Evolutionary conservation across 2,888 invertebrate genomes (phyloP), one percentile per base, ranked within the genome.

Genomic region (Lamellibrachia columna): DNA sequence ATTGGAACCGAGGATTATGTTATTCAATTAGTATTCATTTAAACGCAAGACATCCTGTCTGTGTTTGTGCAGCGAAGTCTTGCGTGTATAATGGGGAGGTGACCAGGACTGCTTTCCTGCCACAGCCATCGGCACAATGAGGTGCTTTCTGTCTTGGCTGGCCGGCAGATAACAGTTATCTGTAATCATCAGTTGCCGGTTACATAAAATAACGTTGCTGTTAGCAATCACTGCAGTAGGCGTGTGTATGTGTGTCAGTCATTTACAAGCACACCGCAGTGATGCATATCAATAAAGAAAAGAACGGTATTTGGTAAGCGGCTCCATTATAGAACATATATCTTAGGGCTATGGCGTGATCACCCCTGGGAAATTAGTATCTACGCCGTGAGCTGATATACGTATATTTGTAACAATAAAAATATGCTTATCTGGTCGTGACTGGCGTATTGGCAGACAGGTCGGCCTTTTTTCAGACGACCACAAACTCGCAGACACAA

Each of bases 341-440:
- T 6, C 22, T 75, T 6, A 15, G 75, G 75, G 75, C 75, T n/a
- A n/a, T 15, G 75, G 22, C 22, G 75, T n/a, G 75, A n/a, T 15
- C 75, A 75, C 75, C 75, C 75, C 75, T 75, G 75, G 75, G 75
- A 75, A 75, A 75, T 75, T 22, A 75, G 75, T 75, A 22, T 75
- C 75, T 75, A 75, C n/a, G 7, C 22, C 1, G 75, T 75, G 15
- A 75, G n/a, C 22, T 75, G 75, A 75, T 75, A 22, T 75, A 15
- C 75, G 75, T 75, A 75, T 75, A 75, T 75, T 75, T 75, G 75
- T 75, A 75, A 75, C 75, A 75, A 75, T 75, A 75, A 75, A 58
- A 75, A 75, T 75, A 75, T 75, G 75, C 75, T 75, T 1, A 75
- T 75, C 75, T 75, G 75, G 22, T n/a, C 15, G 15, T 75, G 75